phyloP scores from a whole-genome alignment of 2,888 invertebrate genomes.

The Drosophila hamatofila region DNA sequence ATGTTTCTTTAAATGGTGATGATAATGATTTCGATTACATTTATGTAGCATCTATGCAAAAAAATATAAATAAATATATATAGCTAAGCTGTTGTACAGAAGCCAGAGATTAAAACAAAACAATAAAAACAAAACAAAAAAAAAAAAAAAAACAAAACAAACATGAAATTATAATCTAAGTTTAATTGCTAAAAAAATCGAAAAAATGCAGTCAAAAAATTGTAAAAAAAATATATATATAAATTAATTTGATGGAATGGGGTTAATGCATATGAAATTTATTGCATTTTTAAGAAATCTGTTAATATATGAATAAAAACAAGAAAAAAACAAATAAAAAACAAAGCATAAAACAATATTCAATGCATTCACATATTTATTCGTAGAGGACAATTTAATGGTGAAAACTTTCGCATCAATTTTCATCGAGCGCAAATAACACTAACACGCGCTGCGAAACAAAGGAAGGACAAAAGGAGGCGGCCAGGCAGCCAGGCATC shows the following conservation, averaged over 20 bases:
- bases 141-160: constrained; percentile 13
- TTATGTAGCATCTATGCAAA: constrained; percentile 36
- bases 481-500: not conserved
- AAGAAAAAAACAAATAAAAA: constrained; percentile 37
- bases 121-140: constrained; percentile 13
- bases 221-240: constrained; percentile 58
- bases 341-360: constrained; percentile 27
- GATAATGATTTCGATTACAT: constrained; percentile 47
- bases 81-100: constrained; percentile 16
- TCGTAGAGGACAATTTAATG: constrained; percentile 79
- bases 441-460: constrained; percentile 33
- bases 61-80: constrained; percentile 24
- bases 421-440: constrained; percentile 66
- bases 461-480: constrained; percentile 8
- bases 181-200: constrained; percentile 55
- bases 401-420: constrained; percentile 83
- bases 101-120: constrained; percentile 28
- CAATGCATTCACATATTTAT: constrained; percentile 30
- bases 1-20: constrained; percentile 49
- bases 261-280: constrained; percentile 74
- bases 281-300: constrained; percentile 84
- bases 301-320: constrained; percentile 82
- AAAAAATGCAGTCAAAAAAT: constrained; percentile 40
- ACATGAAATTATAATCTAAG: constrained; percentile 46
- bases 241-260: constrained; percentile 45